A percentile compares a stretch with the other conserved stretches of the same genome.
phyloP scores from a whole-genome alignment of 1,140 invertebrate species.

The Ceratoteleas bidentatus region DNA sequence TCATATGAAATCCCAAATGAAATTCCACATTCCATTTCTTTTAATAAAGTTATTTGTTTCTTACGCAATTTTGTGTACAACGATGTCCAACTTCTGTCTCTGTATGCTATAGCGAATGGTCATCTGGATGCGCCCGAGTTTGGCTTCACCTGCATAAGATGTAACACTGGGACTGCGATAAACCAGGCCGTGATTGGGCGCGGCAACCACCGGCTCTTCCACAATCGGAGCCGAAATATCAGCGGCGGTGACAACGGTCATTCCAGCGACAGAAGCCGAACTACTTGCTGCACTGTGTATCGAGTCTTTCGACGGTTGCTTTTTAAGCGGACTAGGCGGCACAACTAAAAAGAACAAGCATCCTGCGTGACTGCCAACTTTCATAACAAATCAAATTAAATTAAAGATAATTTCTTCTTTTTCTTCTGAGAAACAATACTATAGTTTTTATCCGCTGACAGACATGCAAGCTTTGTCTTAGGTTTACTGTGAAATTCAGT shows the following conservation, averaged over 20 bases:
- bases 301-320: slow-evolving; percentile 77
- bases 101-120: slow-evolving; percentile 92
- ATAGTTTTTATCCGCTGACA: too few relatives aligned
- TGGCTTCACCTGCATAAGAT: slow-evolving; percentile 85
- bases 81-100: slow-evolving; percentile 89
- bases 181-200: slow-evolving; percentile 68
- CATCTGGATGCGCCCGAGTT: slow-evolving; percentile 90
- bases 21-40: too few relatives aligned
- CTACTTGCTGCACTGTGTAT: slow-evolving; percentile 75
- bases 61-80: slow-evolving; percentile 94
- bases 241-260: slow-evolving; percentile 56
- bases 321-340: slow-evolving; percentile 74
- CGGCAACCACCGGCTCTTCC: slow-evolving; percentile 71
- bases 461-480: too few relatives aligned
- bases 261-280: slow-evolving; percentile 52
- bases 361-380: background rate
- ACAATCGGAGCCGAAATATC: slow-evolving; percentile 64
- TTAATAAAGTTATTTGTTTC: slow-evolving; percentile 72
- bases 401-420: too few relatives aligned
- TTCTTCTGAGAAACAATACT: too few relatives aligned
- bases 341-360: slow-evolving; percentile 61
- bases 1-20: too few relatives aligned
- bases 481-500: background rate
- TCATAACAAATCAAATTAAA: too few relatives aligned
- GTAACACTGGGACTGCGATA: slow-evolving; percentile 79